These are phyloP conservation scores for Sphaerodactylus townsendi DNA, from an alignment of 2,113 vertebrate species.

Conservation along the genomic window DNA sequence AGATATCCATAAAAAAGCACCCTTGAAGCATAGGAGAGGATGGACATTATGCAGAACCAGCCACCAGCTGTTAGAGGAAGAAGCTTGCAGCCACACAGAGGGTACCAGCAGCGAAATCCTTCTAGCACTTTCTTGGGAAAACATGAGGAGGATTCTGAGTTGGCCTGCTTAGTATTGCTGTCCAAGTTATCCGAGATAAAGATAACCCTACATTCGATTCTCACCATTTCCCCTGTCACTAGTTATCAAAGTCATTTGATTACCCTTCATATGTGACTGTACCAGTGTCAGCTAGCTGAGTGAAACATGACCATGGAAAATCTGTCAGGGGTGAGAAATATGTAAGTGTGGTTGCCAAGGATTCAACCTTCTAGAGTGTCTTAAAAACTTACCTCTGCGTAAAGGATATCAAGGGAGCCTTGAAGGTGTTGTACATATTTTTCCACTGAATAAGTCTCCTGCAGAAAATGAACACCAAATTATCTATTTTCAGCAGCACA, in stretches of 20 bases:
- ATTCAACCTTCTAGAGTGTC: constrained; percentile 34
- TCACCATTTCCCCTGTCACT: constrained; percentile 6
- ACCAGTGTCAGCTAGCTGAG: constrained; percentile 34
- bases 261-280: not conserved
- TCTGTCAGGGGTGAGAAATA: constrained; percentile 41
- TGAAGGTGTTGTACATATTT: constrained; percentile 81
- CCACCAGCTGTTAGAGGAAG: not conserved
- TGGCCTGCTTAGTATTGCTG: too few species aligned
- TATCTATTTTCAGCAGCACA: not conserved
- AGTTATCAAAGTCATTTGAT: constrained; percentile 23
- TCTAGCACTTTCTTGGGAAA: too few species aligned
- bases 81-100: not conserved
- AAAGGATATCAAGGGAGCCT: constrained; percentile 84
- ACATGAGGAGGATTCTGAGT: too few species aligned
- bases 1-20: not conserved
- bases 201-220: constrained; percentile 9
- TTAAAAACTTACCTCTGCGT: constrained; percentile 80
- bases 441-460: constrained; percentile 76
- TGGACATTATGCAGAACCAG: not conserved
- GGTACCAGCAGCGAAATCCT: not conserved
- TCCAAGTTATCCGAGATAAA: not conserved
- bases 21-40: not conserved
- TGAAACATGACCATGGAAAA: constrained; percentile 50
- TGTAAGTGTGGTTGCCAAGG: constrained; percentile 36
- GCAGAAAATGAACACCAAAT: constrained; percentile 2